Evolutionary conservation across 35 echinoderm and acorn worm genomes (phyloP).

Genomic region (Apostichopus japonicus): DNA sequence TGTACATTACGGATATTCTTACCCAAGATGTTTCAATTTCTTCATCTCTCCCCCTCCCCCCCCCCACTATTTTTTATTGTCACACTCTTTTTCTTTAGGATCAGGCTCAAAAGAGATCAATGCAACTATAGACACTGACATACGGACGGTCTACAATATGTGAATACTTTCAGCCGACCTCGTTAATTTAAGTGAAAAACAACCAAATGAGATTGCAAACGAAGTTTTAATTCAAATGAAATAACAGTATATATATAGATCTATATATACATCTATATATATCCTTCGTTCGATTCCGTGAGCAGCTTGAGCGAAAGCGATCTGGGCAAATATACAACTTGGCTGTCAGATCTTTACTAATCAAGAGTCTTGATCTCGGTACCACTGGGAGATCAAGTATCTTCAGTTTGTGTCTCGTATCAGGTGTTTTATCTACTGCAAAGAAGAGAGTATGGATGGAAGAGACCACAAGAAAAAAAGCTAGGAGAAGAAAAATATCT

Average conservation of each 20-base stretch:
- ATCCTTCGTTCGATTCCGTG: too few relatives aligned
- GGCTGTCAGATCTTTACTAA: constrained; percentile 23
- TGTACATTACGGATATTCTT: too few relatives aligned
- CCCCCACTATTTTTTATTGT: too few relatives aligned
- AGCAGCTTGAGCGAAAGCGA: background rate
- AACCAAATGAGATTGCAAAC: constrained; percentile 18
- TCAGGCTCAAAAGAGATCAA: background rate
- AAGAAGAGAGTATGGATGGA: background rate
- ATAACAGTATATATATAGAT: constrained; percentile 8
- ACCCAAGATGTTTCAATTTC: too few relatives aligned
- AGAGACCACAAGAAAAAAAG: background rate
- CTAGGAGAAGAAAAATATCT: background rate
- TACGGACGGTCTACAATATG: background rate
- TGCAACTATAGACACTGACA: background rate
- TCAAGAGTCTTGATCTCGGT: constrained; percentile 23
- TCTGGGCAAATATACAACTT: constrained; percentile 3
- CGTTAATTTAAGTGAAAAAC: constrained; percentile 1
- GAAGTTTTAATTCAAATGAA: constrained; percentile 7
- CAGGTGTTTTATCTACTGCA: background rate
- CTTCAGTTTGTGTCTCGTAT: background rate
- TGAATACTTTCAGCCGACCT: background rate
- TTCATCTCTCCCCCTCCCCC: too few relatives aligned
- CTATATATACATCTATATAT: too few relatives aligned
- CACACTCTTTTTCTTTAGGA: too few relatives aligned
- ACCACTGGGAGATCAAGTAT: constrained; percentile 8